Evolutionary conservation across 1,140 invertebrate genomes (phyloP).

Genomic region (Nephila pilipes): DNA sequence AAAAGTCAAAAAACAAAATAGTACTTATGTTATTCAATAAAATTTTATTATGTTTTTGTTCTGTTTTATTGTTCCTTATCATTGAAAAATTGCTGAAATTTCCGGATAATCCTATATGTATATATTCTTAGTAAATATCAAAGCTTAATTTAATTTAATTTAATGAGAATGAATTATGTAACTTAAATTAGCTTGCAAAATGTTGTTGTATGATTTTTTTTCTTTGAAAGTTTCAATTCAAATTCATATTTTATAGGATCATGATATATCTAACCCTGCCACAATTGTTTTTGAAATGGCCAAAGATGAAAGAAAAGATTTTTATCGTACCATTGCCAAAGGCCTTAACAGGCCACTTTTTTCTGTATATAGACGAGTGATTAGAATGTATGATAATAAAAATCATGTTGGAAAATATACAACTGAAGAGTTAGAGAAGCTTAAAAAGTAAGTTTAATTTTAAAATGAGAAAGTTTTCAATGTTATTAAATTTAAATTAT

Average conservation of each 20-base stretch:
- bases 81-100: no score
- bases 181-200: no score
- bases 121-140: neutral
- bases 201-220: no score
- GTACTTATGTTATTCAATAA: no score
- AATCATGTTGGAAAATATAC: conserved; percentile 84
- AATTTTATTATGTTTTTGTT: no score
- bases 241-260: conserved; percentile 79
- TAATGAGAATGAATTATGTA: neutral
- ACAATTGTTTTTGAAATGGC: conserved; percentile 83
- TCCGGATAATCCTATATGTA: no score
- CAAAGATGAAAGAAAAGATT: conserved; percentile 83
- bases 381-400: conserved; percentile 84
- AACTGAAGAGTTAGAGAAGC: conserved; percentile 82
- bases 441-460: conserved; percentile 81
- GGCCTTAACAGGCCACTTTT: conserved; percentile 83
- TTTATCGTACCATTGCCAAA: conserved; percentile 82
- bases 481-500: neutral
- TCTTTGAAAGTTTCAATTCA: neutral
- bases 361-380: conserved; percentile 83
- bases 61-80: no score
- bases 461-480: neutral
- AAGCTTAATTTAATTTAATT: neutral
- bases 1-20: no score
- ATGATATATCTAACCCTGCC: conserved; percentile 81